Base-by-base conservation (phyloP, 2,797 vertebrate genomes). In the Tolypeutes matacus region DNA sequence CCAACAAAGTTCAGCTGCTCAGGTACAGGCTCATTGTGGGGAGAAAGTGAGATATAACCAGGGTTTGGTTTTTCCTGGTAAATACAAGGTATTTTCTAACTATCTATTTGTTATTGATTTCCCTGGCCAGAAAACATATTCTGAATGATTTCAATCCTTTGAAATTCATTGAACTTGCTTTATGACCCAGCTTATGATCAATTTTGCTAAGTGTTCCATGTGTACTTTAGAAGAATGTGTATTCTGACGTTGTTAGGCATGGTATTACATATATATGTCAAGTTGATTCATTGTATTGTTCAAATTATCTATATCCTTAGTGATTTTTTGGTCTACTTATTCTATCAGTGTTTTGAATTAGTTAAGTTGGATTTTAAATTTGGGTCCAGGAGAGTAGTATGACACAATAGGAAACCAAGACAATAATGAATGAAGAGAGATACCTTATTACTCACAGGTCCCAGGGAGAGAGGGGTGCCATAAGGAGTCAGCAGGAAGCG, bases 141-240 rank as follows among this genome's bases (percentile, higher is more conserved):
- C 27, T 70, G 51, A 93, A 49, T 93, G 34, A 91, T 82, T 81
- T 67, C 51, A 85, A 9, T 36, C 67, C 64, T 77, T 90, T 92
- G 42, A 92, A 87, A 56, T 78, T 42, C 36, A n/a, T 7, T 62
- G 25, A 88, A 67, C 49, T 86, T 88, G 49, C 34, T 94, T 90
- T 93, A 56, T 60, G 73, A 67, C 67, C 31, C 64, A 86, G n/a
- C 17, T 56, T 69, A 60, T 46, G 46, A 46, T 49, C 62, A 67
- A 34, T 65, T 53, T 87, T 84, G 60, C 42, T 56, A 75, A 88
- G 51, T 86, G 69, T 36, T 86, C n/a, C 18, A 5, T 70, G 27
- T 56, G n/a, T 12, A 65, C 46, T 82, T 87, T 53, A 64, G 36
- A 65, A 86, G 75, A 89, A 31, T 31, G 77, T 31, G 72, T 36